These are phyloP conservation scores for Aphis craccivora DNA, from an alignment of 1,140 invertebrate genomes.

Conservation along the genomic window DNA sequence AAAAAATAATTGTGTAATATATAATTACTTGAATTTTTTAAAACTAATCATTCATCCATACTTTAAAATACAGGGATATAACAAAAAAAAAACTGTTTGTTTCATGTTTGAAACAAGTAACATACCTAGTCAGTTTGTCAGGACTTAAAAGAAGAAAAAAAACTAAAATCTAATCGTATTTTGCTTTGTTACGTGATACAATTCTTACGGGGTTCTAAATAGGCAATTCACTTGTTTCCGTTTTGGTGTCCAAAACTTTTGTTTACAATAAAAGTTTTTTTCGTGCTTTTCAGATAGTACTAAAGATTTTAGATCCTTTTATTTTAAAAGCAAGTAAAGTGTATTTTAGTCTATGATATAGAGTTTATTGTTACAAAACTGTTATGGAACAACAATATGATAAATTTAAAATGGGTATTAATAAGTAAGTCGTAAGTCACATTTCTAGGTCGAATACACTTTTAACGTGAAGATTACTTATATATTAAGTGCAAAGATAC, in stretches of 20 bases:
- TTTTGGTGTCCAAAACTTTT: not conserved
- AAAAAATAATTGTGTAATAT: not conserved
- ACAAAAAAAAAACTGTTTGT: not conserved
- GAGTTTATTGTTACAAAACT: not conserved
- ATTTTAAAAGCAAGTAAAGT: constrained; percentile 2
- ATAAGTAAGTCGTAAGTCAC: no score
- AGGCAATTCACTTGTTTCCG: constrained; percentile 27
- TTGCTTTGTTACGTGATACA: not conserved
- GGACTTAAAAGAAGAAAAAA: not conserved
- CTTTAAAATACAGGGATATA: not conserved
- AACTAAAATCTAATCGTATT: constrained; percentile 1
- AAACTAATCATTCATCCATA: not conserved
- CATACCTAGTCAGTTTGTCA: constrained; percentile 1
- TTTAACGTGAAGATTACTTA: not conserved
- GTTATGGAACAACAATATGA: not conserved
- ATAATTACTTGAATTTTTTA: not conserved
- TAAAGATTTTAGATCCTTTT: constrained; percentile 3
- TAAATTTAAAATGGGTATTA: not conserved
- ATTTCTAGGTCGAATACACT: not conserved
- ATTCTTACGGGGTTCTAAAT: not conserved
- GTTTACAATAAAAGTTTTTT: not conserved
- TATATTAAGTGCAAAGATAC: not conserved
- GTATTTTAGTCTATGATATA: not conserved
- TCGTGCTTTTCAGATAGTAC: not conserved
- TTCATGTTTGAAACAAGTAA: not conserved